Base-by-base conservation (phyloP, 2,888 invertebrate species). In the Quadriops clusia region DNA sequence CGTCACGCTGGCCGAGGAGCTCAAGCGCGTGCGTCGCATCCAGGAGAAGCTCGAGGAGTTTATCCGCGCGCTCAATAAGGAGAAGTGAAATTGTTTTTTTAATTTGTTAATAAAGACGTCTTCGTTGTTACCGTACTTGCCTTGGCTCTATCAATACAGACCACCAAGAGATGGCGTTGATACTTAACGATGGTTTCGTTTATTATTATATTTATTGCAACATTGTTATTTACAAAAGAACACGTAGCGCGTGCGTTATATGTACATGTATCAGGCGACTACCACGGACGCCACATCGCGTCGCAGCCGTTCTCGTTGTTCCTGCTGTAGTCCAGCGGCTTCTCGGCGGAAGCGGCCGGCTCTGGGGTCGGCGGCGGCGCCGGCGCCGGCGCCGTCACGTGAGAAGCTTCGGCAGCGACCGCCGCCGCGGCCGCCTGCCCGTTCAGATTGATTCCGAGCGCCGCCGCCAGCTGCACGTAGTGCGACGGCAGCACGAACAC, bases 21-120 rank as follows among this genome's bases (percentile, higher is more conserved):
- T 99, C 34, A 97, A 95, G 62, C 78, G 87, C 57, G 95, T 98
- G 2, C 71, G 97, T 42, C 86, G 89, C 60, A 94, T 99, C 37
- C 98, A 98, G 64, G 98, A 98, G 62, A 90, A 86, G 54, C 61
- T 98, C 44, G 98, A 98, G 65, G 97, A 97, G 64, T 99, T 98
- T 60, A 94, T 98, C 53, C 85, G 89, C 60, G 85, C 93, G 14
- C 67, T 98, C 34, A 95, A 94, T 64, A 86, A 90, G 56, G 97
- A 98, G 62, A 97, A 97, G 60, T 87, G 74, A 41, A 70, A 35
- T 34, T 44, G 40, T 36, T 40, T 28, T 28, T 33, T n/a, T n/a
- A n/a, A n/a, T n/a, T n/a, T n/a, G n/a, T n/a, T n/a, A n/a, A n/a
- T n/a, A n/a, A n/a, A n/a, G n/a, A n/a, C n/a, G n/a, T n/a, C n/a